phyloP scores from a whole-genome alignment of 2,113 vertebrate genomes.

The Pampusana beccarii region DNA sequence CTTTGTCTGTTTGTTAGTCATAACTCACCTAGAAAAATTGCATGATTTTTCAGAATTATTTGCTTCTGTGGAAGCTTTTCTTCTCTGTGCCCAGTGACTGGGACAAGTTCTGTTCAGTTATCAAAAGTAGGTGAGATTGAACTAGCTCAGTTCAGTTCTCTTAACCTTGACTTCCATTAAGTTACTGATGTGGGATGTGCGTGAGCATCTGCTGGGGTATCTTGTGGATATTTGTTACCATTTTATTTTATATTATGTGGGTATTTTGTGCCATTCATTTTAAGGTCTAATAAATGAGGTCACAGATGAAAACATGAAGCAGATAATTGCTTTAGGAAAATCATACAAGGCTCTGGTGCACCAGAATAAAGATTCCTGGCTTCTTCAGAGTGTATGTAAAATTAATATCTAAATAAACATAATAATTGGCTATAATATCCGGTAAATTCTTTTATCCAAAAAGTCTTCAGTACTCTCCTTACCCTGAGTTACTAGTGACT shows the following conservation, averaged over 20 bases:
- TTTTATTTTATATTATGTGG: neutral
- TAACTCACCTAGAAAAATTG: neutral
- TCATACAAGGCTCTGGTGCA: neutral
- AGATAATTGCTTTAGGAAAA: neutral
- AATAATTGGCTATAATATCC: neutral
- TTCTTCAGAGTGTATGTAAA: neutral
- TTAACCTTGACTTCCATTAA: neutral
- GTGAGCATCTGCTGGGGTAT: neutral
- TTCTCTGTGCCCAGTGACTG: neutral
- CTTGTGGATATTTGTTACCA: neutral
- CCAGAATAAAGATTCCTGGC: neutral
- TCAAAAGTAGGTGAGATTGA: neutral
- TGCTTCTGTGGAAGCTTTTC: neutral
- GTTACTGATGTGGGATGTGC: neutral
- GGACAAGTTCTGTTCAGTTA: neutral
- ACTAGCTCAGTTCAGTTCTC: neutral
- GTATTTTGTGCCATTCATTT: neutral
- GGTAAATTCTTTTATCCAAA: neutral
- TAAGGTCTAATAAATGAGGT: neutral
- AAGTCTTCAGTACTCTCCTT: neutral
- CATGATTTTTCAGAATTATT: neutral
- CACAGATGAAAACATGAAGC: neutral
- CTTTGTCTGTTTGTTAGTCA: neutral
- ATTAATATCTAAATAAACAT: neutral
- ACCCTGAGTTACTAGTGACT: neutral